phyloP scores from a whole-genome alignment of 2,113 vertebrate genomes.

The Canis aureus region DNA sequence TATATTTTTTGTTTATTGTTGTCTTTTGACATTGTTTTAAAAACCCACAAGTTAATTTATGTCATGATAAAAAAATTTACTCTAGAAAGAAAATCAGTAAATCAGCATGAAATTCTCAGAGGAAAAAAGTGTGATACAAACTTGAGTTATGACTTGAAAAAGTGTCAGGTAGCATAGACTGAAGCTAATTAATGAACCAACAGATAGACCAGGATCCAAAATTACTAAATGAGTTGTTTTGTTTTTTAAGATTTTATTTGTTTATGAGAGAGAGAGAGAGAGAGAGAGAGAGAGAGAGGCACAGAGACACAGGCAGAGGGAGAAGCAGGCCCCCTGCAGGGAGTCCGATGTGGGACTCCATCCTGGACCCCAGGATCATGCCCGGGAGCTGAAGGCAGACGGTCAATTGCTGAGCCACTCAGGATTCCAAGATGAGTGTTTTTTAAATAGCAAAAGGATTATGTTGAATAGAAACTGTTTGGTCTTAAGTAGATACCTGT shows the following conservation, averaged over 20 bases:
- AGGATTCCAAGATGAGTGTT: neutral
- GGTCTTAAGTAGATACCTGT: neutral
- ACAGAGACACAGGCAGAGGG: no score
- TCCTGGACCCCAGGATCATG: no score
- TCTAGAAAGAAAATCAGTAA: conserved; percentile 33
- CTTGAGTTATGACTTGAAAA: neutral
- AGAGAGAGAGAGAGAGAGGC: no score
- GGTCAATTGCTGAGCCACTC: no score
- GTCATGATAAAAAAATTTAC: neutral
- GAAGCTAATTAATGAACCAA: neutral
- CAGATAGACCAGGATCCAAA: neutral
- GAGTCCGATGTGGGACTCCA: no score
- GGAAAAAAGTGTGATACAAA: neutral
- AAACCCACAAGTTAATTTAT: neutral
- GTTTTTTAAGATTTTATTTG: neutral
- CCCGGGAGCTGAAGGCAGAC: no score
- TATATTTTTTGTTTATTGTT: neutral
- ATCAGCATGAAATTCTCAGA: neutral
- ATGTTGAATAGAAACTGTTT: neutral
- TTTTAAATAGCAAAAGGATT: neutral
- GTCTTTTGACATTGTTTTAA: neutral
- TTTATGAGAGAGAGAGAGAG: no score
- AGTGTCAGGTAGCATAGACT: neutral
- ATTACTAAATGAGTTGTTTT: neutral
- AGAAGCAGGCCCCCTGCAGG: no score